Conservation (phyloP, 2,888 invertebrate genomes). For the Nymphalis polychloros region DNA sequence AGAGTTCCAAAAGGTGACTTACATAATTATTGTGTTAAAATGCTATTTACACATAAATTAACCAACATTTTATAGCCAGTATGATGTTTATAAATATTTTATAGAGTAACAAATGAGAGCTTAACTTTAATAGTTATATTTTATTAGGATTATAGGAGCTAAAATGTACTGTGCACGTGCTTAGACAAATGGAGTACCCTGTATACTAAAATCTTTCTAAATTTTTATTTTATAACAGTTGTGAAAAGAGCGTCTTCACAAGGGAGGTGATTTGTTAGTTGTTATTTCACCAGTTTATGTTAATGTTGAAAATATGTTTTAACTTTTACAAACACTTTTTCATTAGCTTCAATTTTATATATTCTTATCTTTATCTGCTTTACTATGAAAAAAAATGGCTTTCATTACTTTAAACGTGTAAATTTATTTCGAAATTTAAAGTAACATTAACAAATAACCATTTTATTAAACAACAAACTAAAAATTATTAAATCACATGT, state of each 20-base stretch:
- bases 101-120: conserved; percentile 35
- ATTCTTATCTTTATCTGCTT: conserved; percentile 4
- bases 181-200: conserved; percentile 39
- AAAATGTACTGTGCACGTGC: conserved; percentile 36
- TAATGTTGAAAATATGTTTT: neutral
- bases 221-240: conserved; percentile 31
- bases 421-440: conserved; percentile 13
- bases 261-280: conserved; percentile 25
- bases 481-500: conserved; percentile 17
- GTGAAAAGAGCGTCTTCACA: conserved; percentile 25
- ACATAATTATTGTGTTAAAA: conserved; percentile 14
- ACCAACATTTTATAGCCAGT: conserved; percentile 19
- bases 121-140: conserved; percentile 31
- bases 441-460: conserved; percentile 10
- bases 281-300: conserved; percentile 7
- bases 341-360: conserved; percentile 14
- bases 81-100: conserved; percentile 34
- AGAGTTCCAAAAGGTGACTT: conserved; percentile 30
- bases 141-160: conserved; percentile 31
- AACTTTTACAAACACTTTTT: neutral
- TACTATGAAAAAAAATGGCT: conserved; percentile 3
- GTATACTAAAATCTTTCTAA: conserved; percentile 40
- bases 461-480: conserved; percentile 10
- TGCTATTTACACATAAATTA: conserved; percentile 25
- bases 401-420: neutral